Base-by-base conservation (phyloP, 2,113 vertebrate genomes). In the Ahaetulla prasina region DNA sequence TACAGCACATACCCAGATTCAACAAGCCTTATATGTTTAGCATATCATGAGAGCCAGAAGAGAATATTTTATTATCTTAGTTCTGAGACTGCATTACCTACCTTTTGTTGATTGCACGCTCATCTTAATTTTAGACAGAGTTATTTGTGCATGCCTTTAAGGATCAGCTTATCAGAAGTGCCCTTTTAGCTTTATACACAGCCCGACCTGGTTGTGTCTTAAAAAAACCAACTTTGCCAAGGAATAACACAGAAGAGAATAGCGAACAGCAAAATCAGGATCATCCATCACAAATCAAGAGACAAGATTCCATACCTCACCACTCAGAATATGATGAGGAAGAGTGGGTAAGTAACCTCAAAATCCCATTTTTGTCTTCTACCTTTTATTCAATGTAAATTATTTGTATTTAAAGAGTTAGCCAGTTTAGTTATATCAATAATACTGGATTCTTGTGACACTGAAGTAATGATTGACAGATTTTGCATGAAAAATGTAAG, bases 241-340 rank as follows among this genome's bases (percentile, higher is more conserved):
- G 94, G 30, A 95, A 12, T 87, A 90, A 92, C 49, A 50, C 50
- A 1, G 97, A 97, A 8, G 96, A 97, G 30, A 95, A 91, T 3
- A 91, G 85, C 39, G 96, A 96, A 39, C 35, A 93, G 0, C 95
- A 95, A 14, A 96, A 91, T 60, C 97, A 96, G 92, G 97, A 98
- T 4, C 97, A 94, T 6, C 91, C 92, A 20, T 54, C 93, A 3
- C 94, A 95, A 0, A 88, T 97, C 35, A 97, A 97, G 92, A 97
- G 98, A 87, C 98, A 99, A 90, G 98, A 99, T 96, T 98, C 98
- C 23, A 99, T 99, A 88, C 99, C 98, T 0, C 99, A 99, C 54
- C 99, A 99, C 50, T 98, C 98, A 0, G 99, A 99, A 95, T 99
- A 98, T 1, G 98, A 99, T 14, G 99, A 99, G 74, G 99, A 99